Evolutionary conservation across 2,113 vertebrate genomes (phyloP), one percentile per base, ranked within the genome.

Genomic region (Meles meles): DNA sequence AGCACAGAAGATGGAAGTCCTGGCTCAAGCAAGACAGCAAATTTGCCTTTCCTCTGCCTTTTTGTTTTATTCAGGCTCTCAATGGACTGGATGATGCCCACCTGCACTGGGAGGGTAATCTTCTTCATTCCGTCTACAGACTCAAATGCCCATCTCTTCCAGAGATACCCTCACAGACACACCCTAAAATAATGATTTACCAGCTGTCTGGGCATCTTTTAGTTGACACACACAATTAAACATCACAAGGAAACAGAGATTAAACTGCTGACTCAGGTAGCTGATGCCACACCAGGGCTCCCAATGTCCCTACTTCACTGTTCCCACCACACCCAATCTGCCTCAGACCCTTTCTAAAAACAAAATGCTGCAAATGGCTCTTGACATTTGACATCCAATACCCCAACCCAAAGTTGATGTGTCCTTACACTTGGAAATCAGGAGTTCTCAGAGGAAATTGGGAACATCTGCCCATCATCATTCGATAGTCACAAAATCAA

Each of bases 401-500:
- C 25, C 76, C 65, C 31, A 77, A 8, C 37, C 57, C 18, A 52
- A 29, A 52, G 86, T 9, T 52, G 59, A n/a, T 42, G 8, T 39
- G 44, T 21, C 1, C 59, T 59, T 67, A 85, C 52, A 71, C 27
- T 82, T 94, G 42, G 55, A 94, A 91, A 92, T 61, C 49, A 71
- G 20, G 52, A 71, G 20, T 77, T 84, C 71, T 81, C 72, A 87
- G 65, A 84, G 25, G 20, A 96, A 87, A 86, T 27, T 69, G 25
- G 17, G 7, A 90, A 14, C 27, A 85, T 77, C 59, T 17, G 23
- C 69, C 65, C 34, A 59, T 94, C 59, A 39, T 20, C 52, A 71
- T 65, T 88, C 52, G 10, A 69, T 23, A 69, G n/a, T 71, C 15
- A 92, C 47, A 72, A 94, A 94, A 92, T 49, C 81, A 96, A 96